phyloP scores from a whole-genome alignment of 2,113 vertebrate genomes.

The Cathartes aura region DNA sequence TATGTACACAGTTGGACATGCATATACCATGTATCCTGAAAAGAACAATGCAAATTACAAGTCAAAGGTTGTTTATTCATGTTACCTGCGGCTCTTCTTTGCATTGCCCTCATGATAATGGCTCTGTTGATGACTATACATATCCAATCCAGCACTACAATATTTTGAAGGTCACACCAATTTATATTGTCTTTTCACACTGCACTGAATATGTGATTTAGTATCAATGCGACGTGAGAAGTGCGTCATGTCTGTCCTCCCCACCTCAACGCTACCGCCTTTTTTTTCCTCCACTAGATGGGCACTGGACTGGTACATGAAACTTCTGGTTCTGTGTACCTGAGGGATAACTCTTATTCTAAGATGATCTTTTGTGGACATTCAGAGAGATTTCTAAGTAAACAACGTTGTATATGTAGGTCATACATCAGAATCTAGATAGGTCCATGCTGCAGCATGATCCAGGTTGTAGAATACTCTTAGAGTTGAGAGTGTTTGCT shows the following conservation, averaged over 20 bases:
- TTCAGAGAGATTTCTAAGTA: background rate
- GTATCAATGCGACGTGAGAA: background rate
- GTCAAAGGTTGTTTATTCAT: background rate
- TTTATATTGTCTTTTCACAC: background rate
- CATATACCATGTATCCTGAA: background rate
- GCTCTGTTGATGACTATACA: background rate
- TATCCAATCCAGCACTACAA: background rate
- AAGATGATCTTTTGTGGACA: background rate
- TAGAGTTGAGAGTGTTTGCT: background rate
- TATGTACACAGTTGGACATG: background rate
- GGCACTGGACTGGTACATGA: background rate
- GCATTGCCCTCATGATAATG: background rate
- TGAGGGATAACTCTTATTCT: background rate
- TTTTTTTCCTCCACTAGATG: background rate
- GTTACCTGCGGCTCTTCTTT: background rate
- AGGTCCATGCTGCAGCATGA: background rate
- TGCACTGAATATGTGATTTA: background rate
- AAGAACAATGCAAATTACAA: background rate
- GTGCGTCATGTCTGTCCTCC: background rate
- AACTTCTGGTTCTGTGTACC: background rate
- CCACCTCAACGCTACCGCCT: background rate
- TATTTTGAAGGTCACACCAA: background rate
- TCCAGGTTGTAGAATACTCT: background rate
- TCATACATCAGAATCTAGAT: background rate
- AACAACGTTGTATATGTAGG: background rate